phyloP scores from a whole-genome alignment of 2,888 invertebrate genomes.

The Acrocyrtus sp. region DNA sequence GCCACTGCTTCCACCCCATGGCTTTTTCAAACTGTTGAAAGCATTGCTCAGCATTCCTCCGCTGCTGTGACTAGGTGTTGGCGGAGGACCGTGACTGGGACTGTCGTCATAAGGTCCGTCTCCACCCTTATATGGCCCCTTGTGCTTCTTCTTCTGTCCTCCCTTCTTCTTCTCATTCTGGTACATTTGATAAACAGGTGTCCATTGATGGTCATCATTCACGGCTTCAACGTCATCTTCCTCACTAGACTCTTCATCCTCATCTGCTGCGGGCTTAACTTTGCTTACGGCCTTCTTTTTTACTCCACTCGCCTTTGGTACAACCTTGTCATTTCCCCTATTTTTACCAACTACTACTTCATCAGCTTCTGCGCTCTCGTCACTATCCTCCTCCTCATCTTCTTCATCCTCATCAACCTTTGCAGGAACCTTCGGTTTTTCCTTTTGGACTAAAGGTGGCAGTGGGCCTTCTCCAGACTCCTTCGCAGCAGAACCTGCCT shows the following conservation, averaged over 20 bases:
- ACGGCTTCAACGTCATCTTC: conserved; percentile 10
- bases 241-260: conserved; percentile 34
- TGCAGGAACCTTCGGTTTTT: not conserved
- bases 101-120: conserved; percentile 18
- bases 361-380: conserved; percentile 19
- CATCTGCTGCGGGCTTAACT: not conserved
- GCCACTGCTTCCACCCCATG: conserved; percentile 13
- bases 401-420: conserved; percentile 33
- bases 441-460: conserved; percentile 18
- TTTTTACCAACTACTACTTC: conserved; percentile 1
- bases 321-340: conserved; percentile 4
- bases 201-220: conserved; percentile 15
- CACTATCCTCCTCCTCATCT: conserved; percentile 31
- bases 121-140: conserved; percentile 26
- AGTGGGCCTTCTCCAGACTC: conserved; percentile 19
- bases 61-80: not conserved
- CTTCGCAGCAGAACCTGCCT: conserved; percentile 5
- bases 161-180: conserved; percentile 24
- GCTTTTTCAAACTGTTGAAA: conserved; percentile 3
- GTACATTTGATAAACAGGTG: conserved; percentile 32
- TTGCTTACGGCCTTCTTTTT: not conserved
- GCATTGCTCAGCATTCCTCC: not conserved
- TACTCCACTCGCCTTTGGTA: not conserved
- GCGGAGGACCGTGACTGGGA: not conserved
- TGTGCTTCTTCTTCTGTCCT: conserved; percentile 32